Evolutionary conservation across 2,797 vertebrate species (phyloP), one percentile per base, ranked within the genome.

Genomic region (Galago senegalensis): DNA sequence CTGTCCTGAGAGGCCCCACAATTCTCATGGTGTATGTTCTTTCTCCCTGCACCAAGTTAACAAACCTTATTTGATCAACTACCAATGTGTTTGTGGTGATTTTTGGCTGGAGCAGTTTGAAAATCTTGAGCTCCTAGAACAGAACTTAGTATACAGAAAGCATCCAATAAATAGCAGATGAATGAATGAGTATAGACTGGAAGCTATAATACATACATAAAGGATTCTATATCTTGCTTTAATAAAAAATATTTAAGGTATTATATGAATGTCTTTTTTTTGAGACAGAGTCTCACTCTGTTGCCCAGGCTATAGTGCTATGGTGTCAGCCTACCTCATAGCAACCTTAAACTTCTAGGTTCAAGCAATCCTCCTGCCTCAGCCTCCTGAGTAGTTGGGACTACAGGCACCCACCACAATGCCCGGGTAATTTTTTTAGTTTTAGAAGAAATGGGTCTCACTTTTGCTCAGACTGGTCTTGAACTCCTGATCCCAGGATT

Each of bases 41-140:
- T 89, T 58, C 27, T 92, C 7, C 27, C 7, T 58, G 56, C 67
- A 34, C 14, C 11, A 0, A 70, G 23, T 43, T 40, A 40, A 95
- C 85, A 87, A 93, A 89, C 29, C 10, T 34, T 65, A 58, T 75
- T 67, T 84, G 7, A 79, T 85, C 34, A 96, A 90, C 77, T 87
- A 5, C 34, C 87, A 92, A 18, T 92, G 29, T 89, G 43, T 21
- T 81, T 27, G 31, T 86, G 46, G 63, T 89, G 53, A n/a, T 84
- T 65, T 90, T 67, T 81, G 31, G 49, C 23, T 37, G 49, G 58
- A 81, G 13, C 61, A 17, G 18, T 88, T 21, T 93, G 69, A 82
- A 18, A 79, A 81, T n/a, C 37, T 37, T 63, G n/a, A 96, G 18
- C 23, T 88, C 23, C 29, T 56, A 65, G 34, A 85, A 91, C 20